Evolutionary conservation across 1,140 invertebrate genomes (phyloP).

Genomic region (Metaphire vulgaris): DNA sequence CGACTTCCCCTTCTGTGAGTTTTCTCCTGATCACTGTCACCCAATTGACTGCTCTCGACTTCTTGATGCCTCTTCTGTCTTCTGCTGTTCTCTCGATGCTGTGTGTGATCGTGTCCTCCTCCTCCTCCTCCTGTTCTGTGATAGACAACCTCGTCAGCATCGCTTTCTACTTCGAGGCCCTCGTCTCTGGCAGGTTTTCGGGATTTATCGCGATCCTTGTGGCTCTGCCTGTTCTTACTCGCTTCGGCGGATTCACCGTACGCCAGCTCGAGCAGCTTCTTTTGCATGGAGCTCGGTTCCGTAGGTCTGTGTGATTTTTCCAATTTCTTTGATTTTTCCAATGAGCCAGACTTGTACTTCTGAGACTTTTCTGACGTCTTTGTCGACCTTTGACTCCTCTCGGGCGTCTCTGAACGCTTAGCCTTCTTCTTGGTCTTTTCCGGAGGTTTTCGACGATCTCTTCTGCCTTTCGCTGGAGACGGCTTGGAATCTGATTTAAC

Average conservation of each 20-base stretch:
- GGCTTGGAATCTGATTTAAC: not conserved
- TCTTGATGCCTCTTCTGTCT: too few species aligned
- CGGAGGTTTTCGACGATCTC: not conserved
- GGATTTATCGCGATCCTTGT: too few species aligned
- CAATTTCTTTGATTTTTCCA: not conserved
- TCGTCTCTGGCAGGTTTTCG: too few species aligned
- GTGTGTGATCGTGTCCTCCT: not conserved
- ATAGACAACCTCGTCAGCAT: constrained; percentile 34
- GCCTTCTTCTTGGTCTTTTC: not conserved
- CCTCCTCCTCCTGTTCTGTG: not conserved
- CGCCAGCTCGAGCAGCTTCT: not conserved
- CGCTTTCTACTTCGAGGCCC: too few species aligned
- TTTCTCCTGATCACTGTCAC: too few species aligned
- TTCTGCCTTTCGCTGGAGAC: not conserved
- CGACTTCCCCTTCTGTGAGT: too few species aligned
- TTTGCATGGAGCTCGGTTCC: not conserved
- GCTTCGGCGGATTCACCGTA: not conserved
- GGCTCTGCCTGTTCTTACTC: too few species aligned
- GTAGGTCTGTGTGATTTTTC: not conserved
- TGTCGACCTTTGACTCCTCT: not conserved
- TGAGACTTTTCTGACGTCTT: not conserved
- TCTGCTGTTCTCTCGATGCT: not conserved
- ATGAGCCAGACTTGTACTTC: too few species aligned
- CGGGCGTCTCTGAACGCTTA: not conserved
- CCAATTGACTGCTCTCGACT: too few species aligned